These are phyloP conservation scores for Tinea pellionella DNA, from an alignment of 2,888 invertebrate species.

Conservation along the genomic window DNA sequence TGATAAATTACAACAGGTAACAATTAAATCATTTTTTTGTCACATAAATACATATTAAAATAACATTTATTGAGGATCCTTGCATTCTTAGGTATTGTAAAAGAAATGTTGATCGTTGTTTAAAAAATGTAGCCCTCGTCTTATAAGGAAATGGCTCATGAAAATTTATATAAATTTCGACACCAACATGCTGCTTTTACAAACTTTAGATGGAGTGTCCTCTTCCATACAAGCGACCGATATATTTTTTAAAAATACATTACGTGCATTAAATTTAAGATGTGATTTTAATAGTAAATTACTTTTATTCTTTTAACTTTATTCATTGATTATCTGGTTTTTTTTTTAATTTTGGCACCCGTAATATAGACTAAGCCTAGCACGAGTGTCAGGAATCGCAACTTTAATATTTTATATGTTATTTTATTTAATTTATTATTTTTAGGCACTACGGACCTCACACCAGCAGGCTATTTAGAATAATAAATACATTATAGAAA, in stretches of 20 bases:
- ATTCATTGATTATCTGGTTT: too few relatives aligned
- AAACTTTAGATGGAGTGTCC: neutral
- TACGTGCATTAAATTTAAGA: slow-evolving; percentile 4
- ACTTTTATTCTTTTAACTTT: neutral
- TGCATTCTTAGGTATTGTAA: slow-evolving; percentile 4
- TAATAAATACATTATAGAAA: too few relatives aligned
- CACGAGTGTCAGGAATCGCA: too few relatives aligned
- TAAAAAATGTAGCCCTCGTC: neutral
- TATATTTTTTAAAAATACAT: neutral
- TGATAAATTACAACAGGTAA: slow-evolving; percentile 4
- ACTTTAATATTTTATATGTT: too few relatives aligned
- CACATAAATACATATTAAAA: slow-evolving; percentile 9
- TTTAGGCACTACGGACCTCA: too few relatives aligned
- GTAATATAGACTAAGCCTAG: too few relatives aligned
- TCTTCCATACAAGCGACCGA: neutral
- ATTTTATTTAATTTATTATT: too few relatives aligned
- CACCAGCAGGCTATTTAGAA: too few relatives aligned
- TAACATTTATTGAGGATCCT: neutral
- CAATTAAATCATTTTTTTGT: slow-evolving; percentile 9
- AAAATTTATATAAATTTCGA: slow-evolving; percentile 12
- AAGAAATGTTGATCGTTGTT: neutral
- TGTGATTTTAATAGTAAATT: neutral
- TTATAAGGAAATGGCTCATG: slow-evolving; percentile 9
- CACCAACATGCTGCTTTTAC: neutral
- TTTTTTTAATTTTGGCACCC: too few relatives aligned